A percentile compares a stretch with the other conserved stretches of the same genome.
Conservation (phyloP, 2,888 invertebrate species). For the Rhamphomyia laevipes region DNA sequence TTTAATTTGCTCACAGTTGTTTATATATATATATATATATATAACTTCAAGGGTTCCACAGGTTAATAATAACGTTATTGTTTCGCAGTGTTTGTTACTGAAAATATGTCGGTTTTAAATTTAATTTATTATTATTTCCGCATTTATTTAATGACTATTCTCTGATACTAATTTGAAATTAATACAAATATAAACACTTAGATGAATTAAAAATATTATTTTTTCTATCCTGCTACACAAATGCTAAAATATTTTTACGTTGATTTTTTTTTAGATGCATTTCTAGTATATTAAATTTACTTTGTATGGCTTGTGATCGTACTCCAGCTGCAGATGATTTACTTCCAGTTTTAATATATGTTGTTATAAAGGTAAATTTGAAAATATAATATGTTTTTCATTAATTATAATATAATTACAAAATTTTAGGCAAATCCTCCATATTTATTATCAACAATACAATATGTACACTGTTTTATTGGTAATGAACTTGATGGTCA, state of each 20-base stretch:
- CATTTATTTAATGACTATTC: too few relatives aligned
- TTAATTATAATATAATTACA: background rate
- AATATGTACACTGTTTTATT: slow-evolving; percentile 90
- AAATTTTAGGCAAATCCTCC: slow-evolving; percentile 76
- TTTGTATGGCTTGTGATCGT: slow-evolving; percentile 70
- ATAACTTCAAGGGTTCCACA: too few relatives aligned
- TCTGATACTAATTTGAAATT: too few relatives aligned
- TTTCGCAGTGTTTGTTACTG: too few relatives aligned
- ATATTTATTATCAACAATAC: slow-evolving; percentile 85
- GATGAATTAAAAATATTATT: too few relatives aligned
- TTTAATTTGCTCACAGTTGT: too few relatives aligned
- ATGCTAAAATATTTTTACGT: background rate
- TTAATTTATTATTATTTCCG: too few relatives aligned
- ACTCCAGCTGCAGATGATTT: slow-evolving; percentile 90
- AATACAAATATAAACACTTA: too few relatives aligned
- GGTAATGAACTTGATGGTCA: slow-evolving; percentile 73
- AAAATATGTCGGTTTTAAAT: too few relatives aligned
- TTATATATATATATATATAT: too few relatives aligned
- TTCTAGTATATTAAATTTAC: slow-evolving; percentile 84
- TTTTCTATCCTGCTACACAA: too few relatives aligned
- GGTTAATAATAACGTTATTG: too few relatives aligned
- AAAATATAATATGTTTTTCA: background rate
- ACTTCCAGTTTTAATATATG: slow-evolving; percentile 91
- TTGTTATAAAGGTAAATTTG: slow-evolving; percentile 71
- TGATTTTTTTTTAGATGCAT: slow-evolving; percentile 52